Percentiles rank a stretch among this genome's conserved stretches.
These are phyloP conservation scores for Otis tarda DNA, from an alignment of 2,113 vertebrate genomes.

Conservation along the genomic window DNA sequence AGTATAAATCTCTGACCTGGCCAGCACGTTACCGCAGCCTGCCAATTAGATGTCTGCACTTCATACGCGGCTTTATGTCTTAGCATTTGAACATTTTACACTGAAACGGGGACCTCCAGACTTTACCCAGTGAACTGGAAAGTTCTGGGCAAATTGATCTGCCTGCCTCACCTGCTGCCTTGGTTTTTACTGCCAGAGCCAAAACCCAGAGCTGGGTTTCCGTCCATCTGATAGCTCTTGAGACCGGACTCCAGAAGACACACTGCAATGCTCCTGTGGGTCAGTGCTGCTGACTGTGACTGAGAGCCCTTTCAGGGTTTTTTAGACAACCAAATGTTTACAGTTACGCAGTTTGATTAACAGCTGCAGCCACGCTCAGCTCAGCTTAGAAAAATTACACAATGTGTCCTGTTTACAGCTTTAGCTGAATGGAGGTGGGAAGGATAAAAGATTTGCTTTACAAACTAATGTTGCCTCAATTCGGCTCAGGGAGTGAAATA, in stretches of 20 bases:
- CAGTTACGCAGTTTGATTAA: background rate
- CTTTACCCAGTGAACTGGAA: slow-evolving; percentile 11
- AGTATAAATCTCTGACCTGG: slow-evolving; percentile 52
- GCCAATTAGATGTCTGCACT: slow-evolving; percentile 49
- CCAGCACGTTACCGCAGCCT: background rate
- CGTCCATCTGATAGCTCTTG: background rate
- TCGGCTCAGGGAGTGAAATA: background rate
- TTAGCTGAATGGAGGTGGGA: background rate
- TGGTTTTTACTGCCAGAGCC: background rate
- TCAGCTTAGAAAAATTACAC: background rate
- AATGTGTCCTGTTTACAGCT: background rate
- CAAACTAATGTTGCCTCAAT: background rate
- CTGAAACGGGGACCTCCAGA: slow-evolving; percentile 1
- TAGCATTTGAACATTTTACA: background rate
- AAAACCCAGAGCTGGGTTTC: background rate
- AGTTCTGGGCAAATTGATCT: background rate
- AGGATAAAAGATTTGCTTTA: slow-evolving; percentile 22
- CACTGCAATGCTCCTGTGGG: background rate
- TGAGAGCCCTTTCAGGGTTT: background rate
- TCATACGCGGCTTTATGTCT: background rate
- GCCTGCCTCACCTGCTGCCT: background rate
- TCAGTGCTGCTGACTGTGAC: background rate
- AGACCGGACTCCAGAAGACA: background rate
- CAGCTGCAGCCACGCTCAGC: background rate
- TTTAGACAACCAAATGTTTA: background rate